phyloP scores from a whole-genome alignment of 37 sponge, comb jelly and placozoan species.

The Ianthella basta region DNA sequence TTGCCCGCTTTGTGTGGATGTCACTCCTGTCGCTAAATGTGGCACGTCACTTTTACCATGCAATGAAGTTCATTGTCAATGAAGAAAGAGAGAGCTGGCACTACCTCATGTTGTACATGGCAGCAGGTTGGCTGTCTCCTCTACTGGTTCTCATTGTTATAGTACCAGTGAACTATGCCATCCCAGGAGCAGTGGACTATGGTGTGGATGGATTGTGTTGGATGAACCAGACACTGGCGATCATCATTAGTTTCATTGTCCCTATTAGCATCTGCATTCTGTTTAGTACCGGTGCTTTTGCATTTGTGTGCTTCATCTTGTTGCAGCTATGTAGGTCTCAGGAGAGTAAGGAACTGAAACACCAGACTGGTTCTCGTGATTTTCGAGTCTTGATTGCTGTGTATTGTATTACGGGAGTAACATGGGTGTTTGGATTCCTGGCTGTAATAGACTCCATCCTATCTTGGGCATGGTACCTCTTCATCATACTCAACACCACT shows the following conservation, averaged over 20 bases:
- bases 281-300: slow-evolving; percentile 27
- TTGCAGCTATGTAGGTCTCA: no score
- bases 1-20: slow-evolving; percentile 54
- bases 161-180: slow-evolving; percentile 42
- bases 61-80: background rate
- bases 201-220: slow-evolving; percentile 31
- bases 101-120: background rate
- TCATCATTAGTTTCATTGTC: slow-evolving; percentile 39
- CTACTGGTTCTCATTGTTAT: slow-evolving; percentile 8
- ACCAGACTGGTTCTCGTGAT: no score
- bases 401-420: slow-evolving; percentile 37
- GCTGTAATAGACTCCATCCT: no score
- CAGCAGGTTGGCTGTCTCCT: slow-evolving; percentile 24
- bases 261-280: slow-evolving; percentile 9
- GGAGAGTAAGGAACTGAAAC: no score
- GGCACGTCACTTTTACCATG: background rate
- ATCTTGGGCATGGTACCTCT: slow-evolving; percentile 45
- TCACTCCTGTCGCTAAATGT: slow-evolving; percentile 36
- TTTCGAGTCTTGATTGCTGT: slow-evolving; percentile 34
- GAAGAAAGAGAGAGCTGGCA: background rate
- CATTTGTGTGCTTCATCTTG: background rate
- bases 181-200: slow-evolving; percentile 10
- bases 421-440: slow-evolving; percentile 36
- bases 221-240: slow-evolving; percentile 43
- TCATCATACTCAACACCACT: slow-evolving; percentile 53